phyloP scores from a whole-genome alignment of 2,113 vertebrate genomes.

The Sminthopsis crassicaudata region DNA sequence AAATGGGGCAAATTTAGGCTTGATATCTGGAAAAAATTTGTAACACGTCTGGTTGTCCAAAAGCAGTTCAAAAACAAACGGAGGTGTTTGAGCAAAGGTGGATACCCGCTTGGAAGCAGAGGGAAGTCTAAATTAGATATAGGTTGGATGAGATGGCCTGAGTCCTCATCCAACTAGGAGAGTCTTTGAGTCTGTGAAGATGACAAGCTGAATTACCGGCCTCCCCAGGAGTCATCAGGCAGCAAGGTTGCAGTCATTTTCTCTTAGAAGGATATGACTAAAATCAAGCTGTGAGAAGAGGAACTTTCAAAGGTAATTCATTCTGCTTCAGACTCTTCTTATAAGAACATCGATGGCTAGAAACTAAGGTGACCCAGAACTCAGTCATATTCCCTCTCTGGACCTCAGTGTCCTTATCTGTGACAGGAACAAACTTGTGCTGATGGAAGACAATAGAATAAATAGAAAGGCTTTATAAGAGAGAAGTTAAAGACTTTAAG shows the following conservation, averaged over 20 bases:
- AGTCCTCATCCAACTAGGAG: neutral
- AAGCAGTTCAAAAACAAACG: neutral
- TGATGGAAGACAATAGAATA: neutral
- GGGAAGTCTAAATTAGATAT: neutral
- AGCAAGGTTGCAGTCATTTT: neutral
- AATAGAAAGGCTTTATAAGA: neutral
- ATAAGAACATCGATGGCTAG: neutral
- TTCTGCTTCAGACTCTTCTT: neutral
- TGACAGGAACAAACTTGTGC: neutral
- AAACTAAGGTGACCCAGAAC: neutral
- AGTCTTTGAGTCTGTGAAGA: neutral
- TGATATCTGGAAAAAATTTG: neutral
- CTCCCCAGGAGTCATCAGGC: neutral
- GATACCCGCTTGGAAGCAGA: neutral
- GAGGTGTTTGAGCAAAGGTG: too few relatives aligned
- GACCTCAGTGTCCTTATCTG: neutral
- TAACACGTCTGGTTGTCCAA: neutral
- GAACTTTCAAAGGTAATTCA: neutral
- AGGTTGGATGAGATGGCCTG: neutral
- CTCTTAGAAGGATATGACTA: neutral
- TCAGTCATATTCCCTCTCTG: neutral
- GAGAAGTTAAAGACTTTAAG: neutral
- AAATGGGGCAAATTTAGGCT: neutral
- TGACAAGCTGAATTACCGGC: neutral
- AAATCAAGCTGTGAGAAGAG: neutral